Base-by-base conservation (phyloP, 2,888 invertebrate genomes). In the Chironomus tentans region DNA sequence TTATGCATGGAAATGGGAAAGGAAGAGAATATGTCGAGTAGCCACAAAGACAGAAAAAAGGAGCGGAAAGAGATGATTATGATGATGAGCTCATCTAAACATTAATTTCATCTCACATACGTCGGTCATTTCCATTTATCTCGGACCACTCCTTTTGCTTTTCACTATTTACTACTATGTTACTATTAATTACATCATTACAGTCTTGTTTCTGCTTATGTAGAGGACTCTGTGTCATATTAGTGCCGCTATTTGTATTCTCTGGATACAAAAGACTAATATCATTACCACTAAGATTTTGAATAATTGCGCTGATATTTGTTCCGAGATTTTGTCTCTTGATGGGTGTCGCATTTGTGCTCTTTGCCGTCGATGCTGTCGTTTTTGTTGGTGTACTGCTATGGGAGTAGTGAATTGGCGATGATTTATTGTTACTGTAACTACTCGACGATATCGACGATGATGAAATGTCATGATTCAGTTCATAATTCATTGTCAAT, bases 301-400 rank as follows among this genome's bases (percentile, higher is more conserved):
- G 85, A 62, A 86, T 85, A 69, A 85, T 79, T 48, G 83, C 83
- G n/a, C 84, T 85, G 21, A 86, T 85, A 79, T 85, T 85, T 47
- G 84, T 82, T 1, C 85, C 84, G 24, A 84, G 81, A 78, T 82
- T 83, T 77, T 82, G 81, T 76, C 83, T 76, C 79, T 83, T 78
- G 78, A 79, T 83, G 21, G 85, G 83, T 18, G 84, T 82, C 70
- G n/a, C 18, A 13, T 22, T 22, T 6, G 3, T 10, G 28, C 4
- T 68, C 12, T 13, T 73, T 22, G 15, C 71, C n/a, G 24, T 70
- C 56, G 13, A 21, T 48, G 56, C 61, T 68, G 47, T 48, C 62
- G 56, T 70, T 50, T 65, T 68, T 22, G 47, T 77, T 62, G 68
- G 46, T 72, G 48, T 62, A 68, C 46, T 68, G 46, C 38, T 47